Evolutionary conservation across 2,797 vertebrate species (phyloP).

Genomic region (Etheostoma nigrum): DNA sequence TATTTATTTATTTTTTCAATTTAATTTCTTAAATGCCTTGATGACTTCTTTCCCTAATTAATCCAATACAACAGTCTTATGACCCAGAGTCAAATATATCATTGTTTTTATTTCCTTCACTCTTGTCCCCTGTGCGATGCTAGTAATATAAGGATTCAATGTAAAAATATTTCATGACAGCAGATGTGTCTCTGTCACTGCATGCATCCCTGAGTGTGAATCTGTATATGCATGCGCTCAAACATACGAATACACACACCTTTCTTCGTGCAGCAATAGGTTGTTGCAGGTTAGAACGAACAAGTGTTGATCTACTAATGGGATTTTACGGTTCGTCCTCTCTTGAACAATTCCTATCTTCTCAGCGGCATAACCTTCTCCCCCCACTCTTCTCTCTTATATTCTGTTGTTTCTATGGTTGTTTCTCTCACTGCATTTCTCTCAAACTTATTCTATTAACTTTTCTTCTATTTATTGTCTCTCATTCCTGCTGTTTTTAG

Average conservation of each 20-base stretch:
- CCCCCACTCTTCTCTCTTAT: background rate
- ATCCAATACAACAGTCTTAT: background rate
- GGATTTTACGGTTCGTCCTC: slow-evolving; percentile 50
- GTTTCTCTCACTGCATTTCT: slow-evolving; percentile 4
- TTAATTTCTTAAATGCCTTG: background rate
- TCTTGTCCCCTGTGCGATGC: background rate
- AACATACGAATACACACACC: slow-evolving; percentile 1
- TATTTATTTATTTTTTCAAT: background rate
- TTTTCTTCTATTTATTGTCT: slow-evolving; percentile 18
- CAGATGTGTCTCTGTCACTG: background rate
- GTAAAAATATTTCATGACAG: background rate
- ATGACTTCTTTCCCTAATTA: slow-evolving; percentile 3
- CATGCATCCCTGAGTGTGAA: background rate
- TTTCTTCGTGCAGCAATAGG: background rate
- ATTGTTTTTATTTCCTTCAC: background rate
- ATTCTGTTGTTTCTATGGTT: background rate
- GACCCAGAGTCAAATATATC: background rate
- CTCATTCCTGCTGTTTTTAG: slow-evolving; percentile 21
- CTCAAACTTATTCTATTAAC: background rate
- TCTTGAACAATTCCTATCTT: slow-evolving; percentile 51
- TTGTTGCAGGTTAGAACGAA: slow-evolving; percentile 20
- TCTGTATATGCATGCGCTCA: background rate
- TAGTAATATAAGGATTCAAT: background rate
- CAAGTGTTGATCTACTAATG: slow-evolving; percentile 47
- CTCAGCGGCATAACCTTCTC: slow-evolving; percentile 10